Conservation (phyloP, 92 coral and sea anemone species). For the Epizoanthus fatuus region DNA sequence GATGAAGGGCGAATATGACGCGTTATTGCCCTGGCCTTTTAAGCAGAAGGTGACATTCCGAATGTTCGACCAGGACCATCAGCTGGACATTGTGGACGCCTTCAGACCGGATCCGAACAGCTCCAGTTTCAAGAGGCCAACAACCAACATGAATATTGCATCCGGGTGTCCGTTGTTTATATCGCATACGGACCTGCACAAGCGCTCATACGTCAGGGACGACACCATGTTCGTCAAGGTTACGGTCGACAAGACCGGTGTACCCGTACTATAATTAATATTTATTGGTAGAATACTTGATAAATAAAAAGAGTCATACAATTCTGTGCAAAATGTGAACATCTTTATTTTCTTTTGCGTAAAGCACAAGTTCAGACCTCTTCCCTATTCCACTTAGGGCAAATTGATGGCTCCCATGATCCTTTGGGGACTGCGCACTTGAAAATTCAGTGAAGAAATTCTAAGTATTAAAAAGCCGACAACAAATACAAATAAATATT, state of each 20-base stretch:
- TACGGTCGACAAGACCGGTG: constrained; percentile 67
- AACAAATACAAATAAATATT: no score
- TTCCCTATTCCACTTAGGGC: no score
- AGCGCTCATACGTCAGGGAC: constrained; percentile 68
- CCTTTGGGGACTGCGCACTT: no score
- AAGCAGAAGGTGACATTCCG: constrained; percentile 82
- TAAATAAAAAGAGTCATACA: no score
- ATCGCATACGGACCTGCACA: constrained; percentile 61
- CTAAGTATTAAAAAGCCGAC: no score
- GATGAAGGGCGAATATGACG: constrained; percentile 91
- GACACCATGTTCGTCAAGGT: constrained; percentile 79
- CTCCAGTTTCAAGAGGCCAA: constrained; percentile 87
- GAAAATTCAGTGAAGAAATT: no score
- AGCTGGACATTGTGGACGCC: constrained; percentile 73
- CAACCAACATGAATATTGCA: constrained; percentile 87
- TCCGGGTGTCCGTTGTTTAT: constrained; percentile 86
- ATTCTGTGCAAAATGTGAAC: no score
- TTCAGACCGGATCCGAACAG: constrained; percentile 93
- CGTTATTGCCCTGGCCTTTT: constrained; percentile 90
- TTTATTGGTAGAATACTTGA: no score
- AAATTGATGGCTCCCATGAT: no score
- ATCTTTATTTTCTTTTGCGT: no score
- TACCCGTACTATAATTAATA: background rate
- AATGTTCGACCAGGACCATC: constrained; percentile 78
- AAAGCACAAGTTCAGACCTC: no score